Conservation (phyloP, 2,797 vertebrate species). For the Thamnophis elegans region DNA sequence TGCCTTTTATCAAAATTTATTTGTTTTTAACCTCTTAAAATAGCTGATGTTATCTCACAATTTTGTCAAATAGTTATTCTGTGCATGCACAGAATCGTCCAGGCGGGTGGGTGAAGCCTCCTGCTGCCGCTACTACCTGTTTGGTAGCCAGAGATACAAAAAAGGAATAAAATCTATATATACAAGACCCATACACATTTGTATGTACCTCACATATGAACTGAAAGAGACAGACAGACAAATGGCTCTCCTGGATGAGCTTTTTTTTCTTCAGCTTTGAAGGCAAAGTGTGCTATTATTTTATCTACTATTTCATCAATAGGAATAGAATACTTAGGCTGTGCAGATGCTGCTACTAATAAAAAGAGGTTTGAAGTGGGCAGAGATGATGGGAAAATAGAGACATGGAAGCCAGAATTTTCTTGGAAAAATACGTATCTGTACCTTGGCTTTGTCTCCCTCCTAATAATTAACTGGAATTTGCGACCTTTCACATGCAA, state of each 20-base stretch:
- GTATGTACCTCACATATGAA: background rate
- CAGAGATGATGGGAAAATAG: background rate
- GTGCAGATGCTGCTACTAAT: conserved; percentile 3
- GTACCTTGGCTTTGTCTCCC: conserved; percentile 37
- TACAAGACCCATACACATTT: background rate
- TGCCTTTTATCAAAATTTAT: background rate
- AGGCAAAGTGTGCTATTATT: conserved; percentile 15
- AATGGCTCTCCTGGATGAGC: conserved; percentile 5
- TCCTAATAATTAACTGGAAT: conserved; percentile 55
- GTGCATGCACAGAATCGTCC: too few species aligned
- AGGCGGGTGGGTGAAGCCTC: too few species aligned
- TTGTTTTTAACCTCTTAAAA: background rate
- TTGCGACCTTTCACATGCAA: conserved; percentile 58
- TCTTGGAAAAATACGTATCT: conserved; percentile 46
- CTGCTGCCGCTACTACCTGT: too few species aligned
- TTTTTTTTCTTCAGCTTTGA: background rate
- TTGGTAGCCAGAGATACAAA: background rate
- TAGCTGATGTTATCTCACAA: background rate
- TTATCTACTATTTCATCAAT: conserved; percentile 21
- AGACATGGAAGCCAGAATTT: conserved; percentile 24
- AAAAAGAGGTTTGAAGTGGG: background rate
- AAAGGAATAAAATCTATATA: background rate
- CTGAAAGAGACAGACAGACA: background rate
- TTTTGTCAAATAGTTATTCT: background rate
- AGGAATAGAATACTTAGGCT: conserved; percentile 19